These are phyloP conservation scores for Philereme vetulata DNA, from an alignment of 2,888 invertebrate genomes.

Conservation along the genomic window DNA sequence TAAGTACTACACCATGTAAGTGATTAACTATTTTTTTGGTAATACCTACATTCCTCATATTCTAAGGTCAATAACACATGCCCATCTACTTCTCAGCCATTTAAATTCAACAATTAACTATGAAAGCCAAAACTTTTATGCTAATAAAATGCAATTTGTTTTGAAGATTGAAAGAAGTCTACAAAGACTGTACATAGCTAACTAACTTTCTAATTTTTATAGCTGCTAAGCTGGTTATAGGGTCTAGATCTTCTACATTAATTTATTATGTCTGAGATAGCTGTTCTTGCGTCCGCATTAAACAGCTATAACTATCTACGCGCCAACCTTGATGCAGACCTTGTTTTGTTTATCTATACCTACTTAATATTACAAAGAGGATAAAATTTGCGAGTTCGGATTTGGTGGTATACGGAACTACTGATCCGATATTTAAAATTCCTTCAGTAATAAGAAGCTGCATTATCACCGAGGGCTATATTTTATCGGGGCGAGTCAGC, in stretches of 20 bases:
- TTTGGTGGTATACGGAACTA: too few relatives aligned
- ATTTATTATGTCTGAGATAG: slow-evolving; percentile 44
- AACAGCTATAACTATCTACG: slow-evolving; percentile 13
- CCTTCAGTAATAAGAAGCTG: too few relatives aligned
- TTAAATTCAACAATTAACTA: slow-evolving; percentile 68
- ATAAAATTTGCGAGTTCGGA: too few relatives aligned
- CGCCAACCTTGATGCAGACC: slow-evolving; percentile 29
- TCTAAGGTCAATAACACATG: slow-evolving; percentile 61
- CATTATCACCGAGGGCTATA: too few relatives aligned
- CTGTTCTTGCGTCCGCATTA: slow-evolving; percentile 20
- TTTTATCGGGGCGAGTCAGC: neutral
- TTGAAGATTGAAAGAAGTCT: slow-evolving; percentile 77
- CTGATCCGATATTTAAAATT: too few relatives aligned
- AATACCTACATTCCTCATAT: slow-evolving; percentile 43
- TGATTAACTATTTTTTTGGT: neutral
- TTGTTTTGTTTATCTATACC: slow-evolving; percentile 27
- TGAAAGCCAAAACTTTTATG: slow-evolving; percentile 76
- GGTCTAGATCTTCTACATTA: slow-evolving; percentile 62
- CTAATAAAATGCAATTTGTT: slow-evolving; percentile 80
- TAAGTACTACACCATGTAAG: neutral
- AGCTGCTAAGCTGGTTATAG: slow-evolving; percentile 73
- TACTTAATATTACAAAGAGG: slow-evolving; percentile 15
- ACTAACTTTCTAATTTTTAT: slow-evolving; percentile 80
- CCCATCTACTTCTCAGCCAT: slow-evolving; percentile 59
- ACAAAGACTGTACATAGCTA: slow-evolving; percentile 69